These are phyloP conservation scores for Drosophila neocordata DNA, from an alignment of 1,140 invertebrate genomes.

Conservation along the genomic window DNA sequence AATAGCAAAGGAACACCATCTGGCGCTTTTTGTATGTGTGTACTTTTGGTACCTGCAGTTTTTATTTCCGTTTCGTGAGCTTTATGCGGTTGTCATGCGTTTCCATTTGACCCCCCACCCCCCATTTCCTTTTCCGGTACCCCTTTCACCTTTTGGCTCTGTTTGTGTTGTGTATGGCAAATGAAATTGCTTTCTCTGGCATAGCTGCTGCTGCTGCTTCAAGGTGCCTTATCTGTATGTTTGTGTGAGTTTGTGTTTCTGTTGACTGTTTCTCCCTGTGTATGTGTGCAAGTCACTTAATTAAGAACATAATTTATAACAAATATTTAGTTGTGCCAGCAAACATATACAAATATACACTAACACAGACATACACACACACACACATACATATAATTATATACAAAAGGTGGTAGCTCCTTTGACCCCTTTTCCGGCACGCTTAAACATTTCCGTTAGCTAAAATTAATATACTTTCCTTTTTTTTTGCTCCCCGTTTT, in stretches of 20 bases:
- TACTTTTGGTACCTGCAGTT: constrained; percentile 33
- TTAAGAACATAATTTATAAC: constrained; percentile 77
- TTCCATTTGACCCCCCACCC: constrained; percentile 36
- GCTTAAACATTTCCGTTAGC: constrained; percentile 42
- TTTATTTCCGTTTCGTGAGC: constrained; percentile 53
- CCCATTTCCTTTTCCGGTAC: neutral
- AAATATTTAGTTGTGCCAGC: constrained; percentile 71
- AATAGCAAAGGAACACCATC: constrained; percentile 16
- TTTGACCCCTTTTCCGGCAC: neutral
- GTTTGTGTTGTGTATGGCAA: constrained; percentile 41
- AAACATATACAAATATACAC: constrained; percentile 31
- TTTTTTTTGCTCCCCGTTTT: constrained; percentile 20
- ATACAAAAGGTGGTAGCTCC: constrained; percentile 12
- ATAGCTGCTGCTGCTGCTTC: constrained; percentile 20
- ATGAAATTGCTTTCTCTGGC: constrained; percentile 32
- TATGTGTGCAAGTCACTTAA: constrained; percentile 63
- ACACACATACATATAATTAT: constrained; percentile 13
- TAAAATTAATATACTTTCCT: constrained; percentile 24
- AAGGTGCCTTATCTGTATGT: constrained; percentile 31
- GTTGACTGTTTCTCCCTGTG: neutral
- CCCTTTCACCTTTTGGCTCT: neutral
- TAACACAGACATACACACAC: constrained; percentile 26
- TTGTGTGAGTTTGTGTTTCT: constrained; percentile 29
- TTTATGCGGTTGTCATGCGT: constrained; percentile 65
- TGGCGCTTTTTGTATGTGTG: constrained; percentile 7